Evolutionary conservation across 2,113 vertebrate genomes (phyloP).

Genomic region (Neoarius graeffei): DNA sequence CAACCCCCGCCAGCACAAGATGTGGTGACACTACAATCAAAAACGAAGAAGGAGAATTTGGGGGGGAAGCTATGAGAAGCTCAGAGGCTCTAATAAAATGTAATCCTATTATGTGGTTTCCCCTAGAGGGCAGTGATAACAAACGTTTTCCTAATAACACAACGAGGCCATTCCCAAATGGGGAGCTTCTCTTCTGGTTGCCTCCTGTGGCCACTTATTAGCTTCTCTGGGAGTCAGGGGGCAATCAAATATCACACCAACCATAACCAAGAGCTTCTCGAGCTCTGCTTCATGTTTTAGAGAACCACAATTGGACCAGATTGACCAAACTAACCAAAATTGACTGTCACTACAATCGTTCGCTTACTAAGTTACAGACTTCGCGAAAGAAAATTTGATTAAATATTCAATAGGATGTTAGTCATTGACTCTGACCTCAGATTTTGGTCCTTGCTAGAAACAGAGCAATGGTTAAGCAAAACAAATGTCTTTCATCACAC

Average conservation of each 20-base stretch:
- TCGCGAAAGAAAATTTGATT: slow-evolving; percentile 11
- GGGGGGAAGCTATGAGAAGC: slow-evolving; percentile 67
- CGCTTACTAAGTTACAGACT: background rate
- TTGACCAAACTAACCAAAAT: slow-evolving; percentile 3
- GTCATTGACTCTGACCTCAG: slow-evolving; percentile 23
- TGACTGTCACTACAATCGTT: background rate
- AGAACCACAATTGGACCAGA: background rate
- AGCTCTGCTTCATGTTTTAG: background rate
- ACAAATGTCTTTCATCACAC: slow-evolving; percentile 81
- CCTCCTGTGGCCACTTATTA: slow-evolving; percentile 70
- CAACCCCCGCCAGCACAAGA: slow-evolving; percentile 31
- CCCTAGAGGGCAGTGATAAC: slow-evolving; percentile 81
- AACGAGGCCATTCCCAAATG: slow-evolving; percentile 73
- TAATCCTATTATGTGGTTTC: slow-evolving; percentile 80
- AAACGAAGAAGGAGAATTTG: slow-evolving; percentile 64
- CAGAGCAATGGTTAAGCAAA: slow-evolving; percentile 77
- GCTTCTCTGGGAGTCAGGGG: slow-evolving; percentile 59
- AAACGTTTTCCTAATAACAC: slow-evolving; percentile 81
- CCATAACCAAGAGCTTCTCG: slow-evolving; percentile 11
- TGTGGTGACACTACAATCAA: slow-evolving; percentile 56
- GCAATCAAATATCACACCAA: slow-evolving; percentile 7
- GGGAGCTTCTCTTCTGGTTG: slow-evolving; percentile 72
- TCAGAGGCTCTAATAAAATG: slow-evolving; percentile 80
- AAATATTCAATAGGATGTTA: background rate
- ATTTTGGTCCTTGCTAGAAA: slow-evolving; percentile 45